Conservation (phyloP, 2,113 vertebrate species). For the Neofelis nebulosa region DNA sequence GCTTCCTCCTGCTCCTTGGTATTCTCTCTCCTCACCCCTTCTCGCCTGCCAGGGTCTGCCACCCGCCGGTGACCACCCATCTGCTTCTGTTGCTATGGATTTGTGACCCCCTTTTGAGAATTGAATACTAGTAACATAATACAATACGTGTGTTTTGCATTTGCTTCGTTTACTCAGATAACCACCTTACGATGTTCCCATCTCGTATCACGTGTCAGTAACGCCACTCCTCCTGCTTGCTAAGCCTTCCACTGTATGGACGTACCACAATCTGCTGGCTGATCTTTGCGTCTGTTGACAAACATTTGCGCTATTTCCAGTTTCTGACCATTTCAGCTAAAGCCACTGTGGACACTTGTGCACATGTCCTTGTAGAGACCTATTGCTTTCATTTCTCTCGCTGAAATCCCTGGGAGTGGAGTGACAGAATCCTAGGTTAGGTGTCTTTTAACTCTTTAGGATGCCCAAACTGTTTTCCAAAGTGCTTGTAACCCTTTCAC, state of each 20-base stretch:
- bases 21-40: neutral
- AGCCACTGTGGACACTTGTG: neutral
- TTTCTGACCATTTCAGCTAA: neutral
- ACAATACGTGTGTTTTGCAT: neutral
- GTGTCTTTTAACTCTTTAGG: neutral
- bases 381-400: neutral
- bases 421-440: neutral
- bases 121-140: neutral
- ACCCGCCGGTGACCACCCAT: neutral
- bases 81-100: neutral
- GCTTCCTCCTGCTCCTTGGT: neutral
- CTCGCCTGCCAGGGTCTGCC: neutral
- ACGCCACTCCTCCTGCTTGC: neutral
- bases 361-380: neutral
- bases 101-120: neutral
- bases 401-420: neutral
- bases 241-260: neutral
- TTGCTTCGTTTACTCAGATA: neutral
- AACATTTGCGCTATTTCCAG: neutral
- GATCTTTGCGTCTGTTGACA: neutral
- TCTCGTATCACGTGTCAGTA: neutral
- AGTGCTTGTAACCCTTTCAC: neutral
- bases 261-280: neutral
- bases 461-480: neutral
- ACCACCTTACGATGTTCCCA: neutral